Conservation (phyloP, 2,888 invertebrate genomes). For the Pyrrhosoma nymphula region DNA sequence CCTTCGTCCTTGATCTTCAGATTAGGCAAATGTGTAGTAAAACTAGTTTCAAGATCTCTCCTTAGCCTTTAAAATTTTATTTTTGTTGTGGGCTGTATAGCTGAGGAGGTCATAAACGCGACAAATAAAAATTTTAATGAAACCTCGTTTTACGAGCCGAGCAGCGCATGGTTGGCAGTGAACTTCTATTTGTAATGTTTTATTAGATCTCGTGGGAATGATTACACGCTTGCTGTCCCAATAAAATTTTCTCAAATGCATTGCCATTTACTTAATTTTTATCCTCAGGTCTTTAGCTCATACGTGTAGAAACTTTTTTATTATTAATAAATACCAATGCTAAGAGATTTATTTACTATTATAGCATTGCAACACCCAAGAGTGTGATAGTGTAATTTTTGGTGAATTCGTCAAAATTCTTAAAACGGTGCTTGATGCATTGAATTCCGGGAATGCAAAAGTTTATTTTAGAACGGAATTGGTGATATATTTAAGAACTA, state of each 20-base stretch:
- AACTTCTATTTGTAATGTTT: slow-evolving; percentile 5
- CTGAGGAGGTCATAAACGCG: slow-evolving; percentile 7
- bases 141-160: slow-evolving; percentile 6
- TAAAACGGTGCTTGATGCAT: too few relatives aligned
- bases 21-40: slow-evolving; percentile 24
- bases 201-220: not conserved
- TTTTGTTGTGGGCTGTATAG: not conserved
- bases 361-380: too few relatives aligned
- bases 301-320: too few relatives aligned
- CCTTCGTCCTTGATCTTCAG: not conserved
- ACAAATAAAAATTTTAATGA: slow-evolving; percentile 41
- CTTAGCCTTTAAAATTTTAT: slow-evolving; percentile 1
- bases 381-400: too few relatives aligned
- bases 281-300: not conserved
- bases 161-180: not conserved
- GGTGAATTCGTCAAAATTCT: too few relatives aligned
- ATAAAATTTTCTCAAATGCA: not conserved
- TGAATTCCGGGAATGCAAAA: too few relatives aligned
- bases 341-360: too few relatives aligned
- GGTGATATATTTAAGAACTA: too few relatives aligned
- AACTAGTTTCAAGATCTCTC: slow-evolving; percentile 21
- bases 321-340: too few relatives aligned
- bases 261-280: not conserved
- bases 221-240: not conserved
- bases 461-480: too few relatives aligned